Percentiles rank a stretch among this genome's conserved stretches.
Conservation (phyloP, 2,888 invertebrate genomes). For the Dasysyrphus albostriatus region DNA sequence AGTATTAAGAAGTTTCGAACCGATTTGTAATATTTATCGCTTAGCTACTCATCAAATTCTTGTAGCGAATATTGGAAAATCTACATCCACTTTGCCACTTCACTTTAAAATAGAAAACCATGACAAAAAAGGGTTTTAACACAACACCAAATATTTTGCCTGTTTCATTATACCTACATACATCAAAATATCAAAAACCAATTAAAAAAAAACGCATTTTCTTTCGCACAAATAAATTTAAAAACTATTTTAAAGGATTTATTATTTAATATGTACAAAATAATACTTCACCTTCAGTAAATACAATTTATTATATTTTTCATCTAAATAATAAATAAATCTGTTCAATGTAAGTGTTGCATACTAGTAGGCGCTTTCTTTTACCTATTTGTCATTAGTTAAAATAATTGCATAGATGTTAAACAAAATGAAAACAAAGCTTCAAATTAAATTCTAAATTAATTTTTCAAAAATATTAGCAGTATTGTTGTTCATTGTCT, state of each 20-base stretch:
- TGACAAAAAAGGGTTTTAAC: not conserved
- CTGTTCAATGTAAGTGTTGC: not conserved
- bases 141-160: not conserved
- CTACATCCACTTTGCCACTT: not conserved
- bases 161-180: no score
- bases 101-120: not conserved
- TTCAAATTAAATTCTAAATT: not conserved
- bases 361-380: constrained; percentile 17
- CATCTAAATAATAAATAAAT: not conserved
- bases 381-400: not conserved
- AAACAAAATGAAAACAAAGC: not conserved
- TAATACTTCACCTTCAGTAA: no score
- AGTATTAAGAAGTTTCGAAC: not conserved
- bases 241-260: no score
- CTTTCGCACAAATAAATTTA: no score
- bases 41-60: not conserved
- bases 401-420: not conserved
- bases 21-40: not conserved
- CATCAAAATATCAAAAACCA: no score
- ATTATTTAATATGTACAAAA: no score
- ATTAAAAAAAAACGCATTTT: no score
- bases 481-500: not conserved
- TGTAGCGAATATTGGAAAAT: not conserved
- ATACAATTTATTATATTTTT: no score
- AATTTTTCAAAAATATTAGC: not conserved